Evolutionary conservation across 2,113 vertebrate genomes (phyloP).

Genomic region (Vulpes lagopus): DNA sequence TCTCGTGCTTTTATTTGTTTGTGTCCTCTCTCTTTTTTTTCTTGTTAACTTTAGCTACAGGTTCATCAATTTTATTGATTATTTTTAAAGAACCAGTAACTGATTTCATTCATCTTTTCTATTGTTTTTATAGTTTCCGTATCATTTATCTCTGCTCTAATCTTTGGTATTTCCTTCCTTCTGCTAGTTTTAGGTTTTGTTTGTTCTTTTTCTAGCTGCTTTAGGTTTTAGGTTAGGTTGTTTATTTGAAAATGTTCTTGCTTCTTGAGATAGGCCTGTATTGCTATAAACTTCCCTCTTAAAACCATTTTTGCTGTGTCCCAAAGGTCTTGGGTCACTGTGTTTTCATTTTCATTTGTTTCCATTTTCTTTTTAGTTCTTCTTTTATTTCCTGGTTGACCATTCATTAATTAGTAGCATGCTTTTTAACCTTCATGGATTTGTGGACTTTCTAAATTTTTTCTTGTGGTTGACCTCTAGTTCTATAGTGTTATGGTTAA

Average conservation of each 20-base stretch:
- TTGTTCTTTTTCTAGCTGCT: neutral
- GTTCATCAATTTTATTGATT: neutral
- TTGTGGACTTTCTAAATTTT: neutral
- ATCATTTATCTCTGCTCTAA: neutral
- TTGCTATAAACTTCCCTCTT: neutral
- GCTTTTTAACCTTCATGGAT: neutral
- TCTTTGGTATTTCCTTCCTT: neutral
- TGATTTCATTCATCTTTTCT: neutral
- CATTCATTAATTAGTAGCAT: neutral
- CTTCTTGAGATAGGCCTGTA: neutral
- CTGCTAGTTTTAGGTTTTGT: neutral
- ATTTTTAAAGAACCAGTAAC: neutral
- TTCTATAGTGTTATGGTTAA: neutral
- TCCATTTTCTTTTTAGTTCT: neutral
- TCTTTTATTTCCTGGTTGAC: neutral
- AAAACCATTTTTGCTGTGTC: neutral
- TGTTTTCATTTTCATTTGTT: neutral
- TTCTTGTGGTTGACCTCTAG: neutral
- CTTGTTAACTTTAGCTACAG: neutral
- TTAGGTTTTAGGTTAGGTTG: neutral
- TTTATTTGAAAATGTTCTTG: neutral
- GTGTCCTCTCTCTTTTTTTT: neutral
- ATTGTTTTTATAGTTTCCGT: neutral
- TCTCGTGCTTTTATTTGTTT: neutral
- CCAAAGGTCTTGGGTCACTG: neutral